These are phyloP conservation scores for Liposcelis brunnea DNA, from an alignment of 2,888 invertebrate species.

Conservation along the genomic window DNA sequence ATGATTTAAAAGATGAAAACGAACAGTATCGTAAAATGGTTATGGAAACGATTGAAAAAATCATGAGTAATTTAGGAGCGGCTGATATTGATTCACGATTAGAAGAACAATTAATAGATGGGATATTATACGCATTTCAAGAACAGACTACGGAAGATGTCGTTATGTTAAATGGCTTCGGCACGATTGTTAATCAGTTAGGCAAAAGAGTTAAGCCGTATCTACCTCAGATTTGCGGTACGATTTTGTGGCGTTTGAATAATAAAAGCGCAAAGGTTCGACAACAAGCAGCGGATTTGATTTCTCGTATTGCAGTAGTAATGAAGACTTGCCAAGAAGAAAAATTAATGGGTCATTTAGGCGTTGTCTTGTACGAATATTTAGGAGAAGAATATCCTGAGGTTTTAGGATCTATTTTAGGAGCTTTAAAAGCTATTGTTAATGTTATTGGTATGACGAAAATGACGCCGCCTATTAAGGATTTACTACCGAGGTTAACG, in stretches of 20 bases:
- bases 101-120: constrained; percentile 98
- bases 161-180: constrained; percentile 98
- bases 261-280: constrained; percentile 99
- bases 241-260: constrained; percentile 97
- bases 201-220: constrained; percentile 97
- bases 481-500: constrained; percentile 85
- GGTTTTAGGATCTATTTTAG: constrained; percentile 93
- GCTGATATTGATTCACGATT: constrained; percentile 95
- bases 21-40: constrained; percentile 99
- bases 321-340: constrained; percentile 99
- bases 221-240: constrained; percentile 98
- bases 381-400: constrained; percentile 99
- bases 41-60: constrained; percentile 99
- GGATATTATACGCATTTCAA: constrained; percentile 97
- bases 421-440: constrained; percentile 96
- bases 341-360: constrained; percentile 98
- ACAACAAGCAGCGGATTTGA: constrained; percentile 98
- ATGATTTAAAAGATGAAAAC: constrained; percentile 98
- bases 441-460: constrained; percentile 99
- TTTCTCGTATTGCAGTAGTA: constrained; percentile 93
- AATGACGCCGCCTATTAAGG: constrained; percentile 99
- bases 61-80: constrained; percentile 92
- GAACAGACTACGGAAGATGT: constrained; percentile 99
- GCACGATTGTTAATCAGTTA: constrained; percentile 94
- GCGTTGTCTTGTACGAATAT: constrained; percentile 97